Evolutionary conservation across 2,113 vertebrate species (phyloP).

Genomic region (Prionailurus bengalensis): DNA sequence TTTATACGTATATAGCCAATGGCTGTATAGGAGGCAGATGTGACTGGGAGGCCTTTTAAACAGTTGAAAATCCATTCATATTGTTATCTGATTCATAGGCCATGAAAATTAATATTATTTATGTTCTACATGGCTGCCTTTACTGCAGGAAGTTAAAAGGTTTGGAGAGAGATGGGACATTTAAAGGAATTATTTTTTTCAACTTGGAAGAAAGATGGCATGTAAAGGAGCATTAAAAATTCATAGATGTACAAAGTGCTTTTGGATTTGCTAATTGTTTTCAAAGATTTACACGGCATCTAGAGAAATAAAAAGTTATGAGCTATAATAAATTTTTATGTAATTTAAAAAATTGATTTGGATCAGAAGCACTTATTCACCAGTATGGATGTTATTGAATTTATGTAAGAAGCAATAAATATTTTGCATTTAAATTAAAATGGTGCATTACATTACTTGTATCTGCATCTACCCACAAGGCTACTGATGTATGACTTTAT

Average conservation of each 20-base stretch:
- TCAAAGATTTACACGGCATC: slow-evolving; percentile 65
- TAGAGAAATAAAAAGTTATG: slow-evolving; percentile 67
- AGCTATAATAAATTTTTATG: slow-evolving; percentile 74
- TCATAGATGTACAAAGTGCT: slow-evolving; percentile 66
- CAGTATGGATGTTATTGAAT: slow-evolving; percentile 69
- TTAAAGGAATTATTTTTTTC: slow-evolving; percentile 56
- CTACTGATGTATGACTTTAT: slow-evolving; percentile 6
- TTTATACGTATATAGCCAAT: neutral
- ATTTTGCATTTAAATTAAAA: slow-evolving; percentile 73
- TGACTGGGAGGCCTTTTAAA: slow-evolving; percentile 49
- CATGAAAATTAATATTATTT: slow-evolving; percentile 74
- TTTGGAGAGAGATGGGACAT: slow-evolving; percentile 40
- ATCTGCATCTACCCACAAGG: slow-evolving; percentile 24
- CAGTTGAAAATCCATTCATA: slow-evolving; percentile 31
- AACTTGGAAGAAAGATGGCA: slow-evolving; percentile 63
- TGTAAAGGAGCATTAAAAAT: slow-evolving; percentile 61
- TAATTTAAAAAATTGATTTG: slow-evolving; percentile 77
- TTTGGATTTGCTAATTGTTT: slow-evolving; percentile 77
- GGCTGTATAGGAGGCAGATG: neutral
- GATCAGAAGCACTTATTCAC: slow-evolving; percentile 66
- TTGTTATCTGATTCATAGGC: slow-evolving; percentile 24
- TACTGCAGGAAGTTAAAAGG: slow-evolving; percentile 49
- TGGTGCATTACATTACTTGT: slow-evolving; percentile 53
- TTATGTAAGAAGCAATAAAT: slow-evolving; percentile 73
- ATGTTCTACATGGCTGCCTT: slow-evolving; percentile 15